Conservation (phyloP, 2,888 invertebrate species). For the Himalopsyche tibetana region DNA sequence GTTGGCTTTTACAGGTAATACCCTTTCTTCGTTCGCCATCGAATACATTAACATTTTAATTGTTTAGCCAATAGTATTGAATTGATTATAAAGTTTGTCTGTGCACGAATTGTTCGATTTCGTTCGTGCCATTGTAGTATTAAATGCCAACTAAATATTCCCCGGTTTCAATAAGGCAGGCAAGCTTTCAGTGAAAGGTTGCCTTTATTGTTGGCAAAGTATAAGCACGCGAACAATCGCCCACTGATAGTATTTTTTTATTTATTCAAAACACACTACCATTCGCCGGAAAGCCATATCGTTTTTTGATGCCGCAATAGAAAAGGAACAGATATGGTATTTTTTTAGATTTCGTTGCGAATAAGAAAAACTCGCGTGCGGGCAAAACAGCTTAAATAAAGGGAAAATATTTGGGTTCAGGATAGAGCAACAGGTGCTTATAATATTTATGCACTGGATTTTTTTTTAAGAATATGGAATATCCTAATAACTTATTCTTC, state of each 20-base stretch:
- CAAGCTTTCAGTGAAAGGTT: conserved; percentile 34
- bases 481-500: conserved; percentile 6
- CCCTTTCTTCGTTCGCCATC: too few species aligned
- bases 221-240: conserved; percentile 45
- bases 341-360: conserved; percentile 58
- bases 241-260: conserved; percentile 39
- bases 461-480: neutral
- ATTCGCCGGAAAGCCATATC: conserved; percentile 51
- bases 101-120: conserved; percentile 30
- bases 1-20: too few species aligned
- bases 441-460: conserved; percentile 23
- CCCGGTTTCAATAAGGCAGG: conserved; percentile 37
- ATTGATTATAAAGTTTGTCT: conserved; percentile 24
- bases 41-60: too few species aligned
- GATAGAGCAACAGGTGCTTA: conserved; percentile 23
- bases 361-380: conserved; percentile 59
- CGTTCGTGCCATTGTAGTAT: conserved; percentile 32
- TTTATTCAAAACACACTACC: conserved; percentile 52
- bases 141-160: conserved; percentile 40
- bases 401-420: conserved; percentile 31
- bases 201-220: conserved; percentile 39
- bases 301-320: conserved; percentile 57
- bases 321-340: conserved; percentile 52
- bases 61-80: neutral
- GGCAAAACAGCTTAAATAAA: conserved; percentile 38